These are phyloP conservation scores for Ondatra zibethicus DNA, from an alignment of 2,113 vertebrate species.

Conservation along the genomic window DNA sequence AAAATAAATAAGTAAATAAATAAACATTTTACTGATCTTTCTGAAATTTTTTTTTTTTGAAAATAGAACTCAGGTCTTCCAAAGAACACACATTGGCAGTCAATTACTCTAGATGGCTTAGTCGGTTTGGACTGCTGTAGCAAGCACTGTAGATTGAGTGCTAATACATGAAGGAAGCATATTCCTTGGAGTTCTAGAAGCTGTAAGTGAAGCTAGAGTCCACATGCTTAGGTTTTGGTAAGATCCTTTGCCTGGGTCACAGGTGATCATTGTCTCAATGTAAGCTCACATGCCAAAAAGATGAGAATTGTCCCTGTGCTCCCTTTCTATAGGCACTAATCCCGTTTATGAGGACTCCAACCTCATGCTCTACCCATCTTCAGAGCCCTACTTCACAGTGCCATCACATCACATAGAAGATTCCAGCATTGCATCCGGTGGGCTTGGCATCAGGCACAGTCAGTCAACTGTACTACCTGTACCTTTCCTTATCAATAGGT, in stretches of 20 bases:
- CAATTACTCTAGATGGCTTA: neutral
- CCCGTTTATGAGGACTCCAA: neutral
- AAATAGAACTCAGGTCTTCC: neutral
- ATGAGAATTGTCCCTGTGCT: neutral
- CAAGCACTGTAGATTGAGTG: neutral
- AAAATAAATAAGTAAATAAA: neutral
- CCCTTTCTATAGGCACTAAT: neutral
- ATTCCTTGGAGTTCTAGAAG: neutral
- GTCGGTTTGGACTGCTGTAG: neutral
- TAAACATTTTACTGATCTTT: neutral
- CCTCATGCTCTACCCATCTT: neutral
- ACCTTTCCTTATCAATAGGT: neutral
- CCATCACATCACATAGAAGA: neutral
- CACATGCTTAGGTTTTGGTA: neutral
- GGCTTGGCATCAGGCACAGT: neutral
- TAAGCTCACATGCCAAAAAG: neutral
- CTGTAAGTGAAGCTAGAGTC: neutral
- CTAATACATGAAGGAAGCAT: too few relatives aligned
- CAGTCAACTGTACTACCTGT: neutral
- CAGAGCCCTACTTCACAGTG: neutral
- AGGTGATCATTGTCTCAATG: neutral
- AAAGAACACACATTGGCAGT: neutral
- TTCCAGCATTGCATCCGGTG: neutral
- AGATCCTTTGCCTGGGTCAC: neutral
- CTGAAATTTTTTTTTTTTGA: neutral